Conservation (phyloP, 2,797 vertebrate genomes). For the Fringilla coelebs region DNA sequence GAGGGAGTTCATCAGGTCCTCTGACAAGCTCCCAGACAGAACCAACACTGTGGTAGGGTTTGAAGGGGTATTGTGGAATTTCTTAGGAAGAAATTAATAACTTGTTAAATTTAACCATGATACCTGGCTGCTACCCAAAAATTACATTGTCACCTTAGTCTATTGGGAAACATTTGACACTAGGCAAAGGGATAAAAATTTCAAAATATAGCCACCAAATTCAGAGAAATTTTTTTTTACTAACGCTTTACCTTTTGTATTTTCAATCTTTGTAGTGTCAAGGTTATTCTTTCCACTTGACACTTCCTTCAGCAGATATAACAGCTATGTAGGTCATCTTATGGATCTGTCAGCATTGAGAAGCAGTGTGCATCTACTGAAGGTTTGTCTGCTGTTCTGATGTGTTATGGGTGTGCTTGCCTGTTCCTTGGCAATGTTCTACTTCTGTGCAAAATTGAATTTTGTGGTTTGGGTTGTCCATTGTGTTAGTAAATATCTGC, state of each 20-base stretch:
- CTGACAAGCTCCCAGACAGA: not conserved
- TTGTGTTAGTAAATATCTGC: not conserved
- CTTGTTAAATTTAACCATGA: not conserved
- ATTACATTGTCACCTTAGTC: not conserved
- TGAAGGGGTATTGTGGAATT: not conserved
- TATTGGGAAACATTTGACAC: not conserved
- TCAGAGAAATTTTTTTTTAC: slow-evolving; percentile 6
- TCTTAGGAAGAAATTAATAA: not conserved
- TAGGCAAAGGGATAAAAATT: not conserved
- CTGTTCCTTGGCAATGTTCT: not conserved
- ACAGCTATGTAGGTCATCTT: slow-evolving; percentile 4
- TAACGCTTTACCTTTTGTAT: not conserved
- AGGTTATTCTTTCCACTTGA: slow-evolving; percentile 6
- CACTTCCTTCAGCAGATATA: not conserved
- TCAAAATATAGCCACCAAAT: not conserved
- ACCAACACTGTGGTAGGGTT: not conserved
- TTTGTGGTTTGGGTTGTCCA: not conserved
- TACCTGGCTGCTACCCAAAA: not conserved
- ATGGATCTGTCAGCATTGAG: not conserved
- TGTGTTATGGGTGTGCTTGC: not conserved
- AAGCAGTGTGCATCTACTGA: not conserved
- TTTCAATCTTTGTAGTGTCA: not conserved
- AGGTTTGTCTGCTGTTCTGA: not conserved
- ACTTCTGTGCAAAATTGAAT: not conserved
- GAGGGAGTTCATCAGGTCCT: not conserved